These are phyloP conservation scores for Hydrocynus forskahlii DNA, from an alignment of 2,797 vertebrate genomes.

Conservation along the genomic window DNA sequence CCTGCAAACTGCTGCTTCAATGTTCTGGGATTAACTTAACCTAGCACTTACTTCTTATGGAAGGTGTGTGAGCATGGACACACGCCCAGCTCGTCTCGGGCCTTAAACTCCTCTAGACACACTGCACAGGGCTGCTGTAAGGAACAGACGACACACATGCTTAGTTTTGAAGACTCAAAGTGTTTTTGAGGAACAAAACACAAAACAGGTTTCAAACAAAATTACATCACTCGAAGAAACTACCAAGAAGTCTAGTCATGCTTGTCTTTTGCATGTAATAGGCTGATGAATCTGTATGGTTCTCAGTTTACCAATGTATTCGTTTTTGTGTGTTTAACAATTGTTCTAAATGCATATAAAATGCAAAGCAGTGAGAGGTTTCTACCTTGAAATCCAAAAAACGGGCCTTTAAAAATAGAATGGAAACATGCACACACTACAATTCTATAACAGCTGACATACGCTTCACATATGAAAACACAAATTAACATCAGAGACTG, in stretches of 20 bases:
- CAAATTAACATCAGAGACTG: conserved; percentile 25
- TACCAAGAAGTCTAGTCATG: too few relatives aligned
- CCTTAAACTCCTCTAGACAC: conserved; percentile 85
- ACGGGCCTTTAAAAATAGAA: conserved; percentile 17
- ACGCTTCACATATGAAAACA: conserved; percentile 30
- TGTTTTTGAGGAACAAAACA: too few relatives aligned
- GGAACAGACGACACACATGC: conserved; percentile 11
- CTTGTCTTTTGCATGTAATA: neutral
- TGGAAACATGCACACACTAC: conserved; percentile 7
- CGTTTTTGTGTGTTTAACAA: too few relatives aligned
- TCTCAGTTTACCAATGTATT: neutral
- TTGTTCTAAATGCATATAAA: neutral
- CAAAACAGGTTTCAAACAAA: too few relatives aligned
- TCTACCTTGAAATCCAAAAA: conserved; percentile 8
- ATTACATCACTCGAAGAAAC: too few relatives aligned
- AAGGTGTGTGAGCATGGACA: conserved; percentile 86
- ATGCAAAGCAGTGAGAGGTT: neutral
- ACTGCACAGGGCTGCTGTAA: conserved; percentile 85
- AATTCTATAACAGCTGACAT: neutral
- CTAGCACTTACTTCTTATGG: conserved; percentile 84
- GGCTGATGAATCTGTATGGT: neutral
- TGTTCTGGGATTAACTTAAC: neutral
- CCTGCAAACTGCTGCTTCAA: neutral
- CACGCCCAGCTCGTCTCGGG: conserved; percentile 83
- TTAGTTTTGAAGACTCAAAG: neutral